Evolutionary conservation across 1,140 invertebrate genomes (phyloP), one percentile per base, ranked within the genome.

Genomic region (Penaeus japonicus): DNA sequence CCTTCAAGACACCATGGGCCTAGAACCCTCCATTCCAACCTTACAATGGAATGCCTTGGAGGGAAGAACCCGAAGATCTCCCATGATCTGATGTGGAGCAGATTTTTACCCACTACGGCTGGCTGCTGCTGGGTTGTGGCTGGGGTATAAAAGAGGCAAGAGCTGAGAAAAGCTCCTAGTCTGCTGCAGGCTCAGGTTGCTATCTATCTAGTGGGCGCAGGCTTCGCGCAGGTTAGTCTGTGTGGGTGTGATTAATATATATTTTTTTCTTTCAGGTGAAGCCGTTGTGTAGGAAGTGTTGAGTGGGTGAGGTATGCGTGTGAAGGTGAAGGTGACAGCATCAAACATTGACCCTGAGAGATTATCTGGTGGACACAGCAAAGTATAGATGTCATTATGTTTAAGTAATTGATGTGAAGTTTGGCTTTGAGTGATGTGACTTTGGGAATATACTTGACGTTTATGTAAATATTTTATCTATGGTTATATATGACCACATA

Each of bases 71-170:
- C 39, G 53, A 79, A 79, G 77, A 27, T 30, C n/a, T 47, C 77
- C 32, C 77, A 79, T n/a, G 77, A 79, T 79, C 77, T 79, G 77
- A 79, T 79, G 77, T 79, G 39, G 47, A 4, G 39, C 39, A 79
- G 32, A 79, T 79, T 79, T 79, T 79, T 79, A 35, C 30, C 39
- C n/a, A 79, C 77, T 79, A 79, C 77, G 77, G 39, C 77, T 53
- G 39, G 39, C 24, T 79, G 77, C 24, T 79, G 39, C 77, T 79
- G 77, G 77, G 77, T 53, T 79, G 47, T 79, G 77, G 77, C 77
- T 79, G 77, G 77, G 77, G 39, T 79, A 79, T 79, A 79, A 79
- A 79, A 79, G 77, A 79, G 54, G 77, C 77, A 79, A 79, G 77
- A 79, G 77, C 77, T 79, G 77, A 79, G 77, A 79, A 79, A 79